Percentiles rank a stretch among this genome's conserved stretches.
Conservation (phyloP, 2,888 invertebrate species). For the Liopterus haemorrhoidalis region DNA sequence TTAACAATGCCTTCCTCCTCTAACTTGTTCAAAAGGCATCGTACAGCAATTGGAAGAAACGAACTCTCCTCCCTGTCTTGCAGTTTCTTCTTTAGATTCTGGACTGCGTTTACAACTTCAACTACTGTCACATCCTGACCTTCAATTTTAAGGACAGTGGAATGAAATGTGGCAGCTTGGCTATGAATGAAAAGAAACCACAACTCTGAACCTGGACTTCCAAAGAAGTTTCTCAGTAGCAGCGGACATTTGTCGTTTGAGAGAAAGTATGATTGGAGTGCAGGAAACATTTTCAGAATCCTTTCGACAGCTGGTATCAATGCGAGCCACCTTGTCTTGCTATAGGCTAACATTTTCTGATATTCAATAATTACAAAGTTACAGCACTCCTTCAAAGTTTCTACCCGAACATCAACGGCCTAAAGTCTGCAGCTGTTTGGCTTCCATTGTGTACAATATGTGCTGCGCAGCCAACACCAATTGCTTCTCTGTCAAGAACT, state of each 20-base stretch:
- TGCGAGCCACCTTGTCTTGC: slow-evolving; percentile 33
- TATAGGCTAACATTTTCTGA: slow-evolving; percentile 28
- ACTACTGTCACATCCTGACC: slow-evolving; percentile 32
- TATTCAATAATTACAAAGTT: slow-evolving; percentile 30
- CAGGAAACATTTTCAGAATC: slow-evolving; percentile 37
- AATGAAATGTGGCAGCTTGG: slow-evolving; percentile 29
- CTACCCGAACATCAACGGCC: slow-evolving; percentile 33
- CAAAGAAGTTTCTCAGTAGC: slow-evolving; percentile 34
- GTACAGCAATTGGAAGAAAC: slow-evolving; percentile 29
- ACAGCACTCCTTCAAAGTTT: slow-evolving; percentile 31
- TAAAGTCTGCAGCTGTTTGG: too few species aligned
- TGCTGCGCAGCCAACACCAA: too few species aligned
- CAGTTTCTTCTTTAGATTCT: slow-evolving; percentile 30
- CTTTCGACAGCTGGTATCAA: slow-evolving; percentile 33
- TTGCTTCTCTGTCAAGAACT: slow-evolving; percentile 27
- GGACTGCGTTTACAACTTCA: slow-evolving; percentile 33
- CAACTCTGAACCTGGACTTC: slow-evolving; percentile 35
- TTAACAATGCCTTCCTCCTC: too few species aligned
- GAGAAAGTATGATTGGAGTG: slow-evolving; percentile 37
- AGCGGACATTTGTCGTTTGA: slow-evolving; percentile 35
- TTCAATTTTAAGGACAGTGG: slow-evolving; percentile 28
- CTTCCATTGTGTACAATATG: too few species aligned
- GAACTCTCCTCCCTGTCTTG: slow-evolving; percentile 22
- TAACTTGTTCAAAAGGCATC: too few species aligned
- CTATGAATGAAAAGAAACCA: slow-evolving; percentile 35